Base-by-base conservation (phyloP, 1,140 invertebrate genomes). In the Drosophila tsacasi region DNA sequence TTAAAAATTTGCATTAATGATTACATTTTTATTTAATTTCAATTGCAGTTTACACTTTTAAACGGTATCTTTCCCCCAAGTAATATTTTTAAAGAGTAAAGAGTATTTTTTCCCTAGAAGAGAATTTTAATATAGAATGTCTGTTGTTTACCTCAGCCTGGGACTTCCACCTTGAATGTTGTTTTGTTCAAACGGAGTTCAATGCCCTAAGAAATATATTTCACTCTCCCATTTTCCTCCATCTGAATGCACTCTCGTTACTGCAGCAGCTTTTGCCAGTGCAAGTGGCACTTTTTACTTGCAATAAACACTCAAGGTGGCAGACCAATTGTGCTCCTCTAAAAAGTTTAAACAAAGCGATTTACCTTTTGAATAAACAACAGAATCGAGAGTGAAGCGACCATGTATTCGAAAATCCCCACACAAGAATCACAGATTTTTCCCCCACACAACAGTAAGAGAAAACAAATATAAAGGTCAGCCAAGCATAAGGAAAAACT, bases 251-350 rank as follows among this genome's bases (percentile, higher is more conserved):
- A 30, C 32, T 35, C 10, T 12, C 35, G 19, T 23, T 40, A 42
- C 19, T 54, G 57, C 27, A 42, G 27, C 50, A 61, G 40, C 32
- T 65, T 55, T 40, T 52, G 55, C 37, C 32, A 52, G 75, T 81
- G 67, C 78, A 78, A 69, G 82, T 81, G 82, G 64, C 68, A 81
- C 82, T 84, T 84, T 84, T 84, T 84, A 84, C 78, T 84, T 84
- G 77, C 76, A 80, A 83, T 83, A 84, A 84, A 84, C 65, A 65
- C 54, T 79, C 44, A 44, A 58, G 37, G 27, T 68, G 52, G 25
- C 60, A 54, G 47, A 65, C n/a, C 49, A 49, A 77, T 73, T 50
- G 32, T 61, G 35, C 54, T 46, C 1, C 49, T 46, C 49, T 35
- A 52, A 57, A 61, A 68, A 67, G 63, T 49, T 75, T 76, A 84